Evolutionary conservation across 2,113 vertebrate species (phyloP).

Genomic region (Hemiscyllium ocellatum): DNA sequence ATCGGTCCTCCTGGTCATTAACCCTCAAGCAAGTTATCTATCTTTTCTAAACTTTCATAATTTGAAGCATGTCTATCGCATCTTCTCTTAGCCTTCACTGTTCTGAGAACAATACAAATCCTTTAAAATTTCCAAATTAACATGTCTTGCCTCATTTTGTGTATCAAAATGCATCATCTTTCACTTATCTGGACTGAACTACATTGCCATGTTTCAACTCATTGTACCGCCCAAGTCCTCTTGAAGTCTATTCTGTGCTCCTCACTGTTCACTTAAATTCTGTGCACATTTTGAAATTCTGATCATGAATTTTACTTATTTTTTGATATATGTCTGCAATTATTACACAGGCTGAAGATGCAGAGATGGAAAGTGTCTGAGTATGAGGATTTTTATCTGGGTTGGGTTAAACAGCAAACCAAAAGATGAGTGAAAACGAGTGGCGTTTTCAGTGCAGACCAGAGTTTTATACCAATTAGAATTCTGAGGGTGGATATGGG

Average conservation of each 20-base stretch:
- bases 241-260: neutral
- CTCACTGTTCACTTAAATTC: neutral
- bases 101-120: too few species aligned
- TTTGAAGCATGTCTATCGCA: too few species aligned
- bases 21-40: neutral
- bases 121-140: too few species aligned
- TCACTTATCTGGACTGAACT: too few species aligned
- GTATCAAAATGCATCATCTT: too few species aligned
- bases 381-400: neutral
- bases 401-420: neutral
- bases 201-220: too few species aligned
- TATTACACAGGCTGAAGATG: neutral
- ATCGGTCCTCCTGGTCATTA: neutral
- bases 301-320: neutral
- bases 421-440: neutral
- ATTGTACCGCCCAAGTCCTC: too few species aligned
- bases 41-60: too few species aligned
- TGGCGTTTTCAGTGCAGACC: neutral
- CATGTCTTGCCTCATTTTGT: too few species aligned
- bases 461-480: neutral
- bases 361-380: neutral
- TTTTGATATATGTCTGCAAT: neutral
- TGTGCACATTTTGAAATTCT: neutral
- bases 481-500: neutral
- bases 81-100: too few species aligned